Evolutionary conservation across 1,140 invertebrate species (phyloP).

Genomic region (Rhopalosiphum padi): DNA sequence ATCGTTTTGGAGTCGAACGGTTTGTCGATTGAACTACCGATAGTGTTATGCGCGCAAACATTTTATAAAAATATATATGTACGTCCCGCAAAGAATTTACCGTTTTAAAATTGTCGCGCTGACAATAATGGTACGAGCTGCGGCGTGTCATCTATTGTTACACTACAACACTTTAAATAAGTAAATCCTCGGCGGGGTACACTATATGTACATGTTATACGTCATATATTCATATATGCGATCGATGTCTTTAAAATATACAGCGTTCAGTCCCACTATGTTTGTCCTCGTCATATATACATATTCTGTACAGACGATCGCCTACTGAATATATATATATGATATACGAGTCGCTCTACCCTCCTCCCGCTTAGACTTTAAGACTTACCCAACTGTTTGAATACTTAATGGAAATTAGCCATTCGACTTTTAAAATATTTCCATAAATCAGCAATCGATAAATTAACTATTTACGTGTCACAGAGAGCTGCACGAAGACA

Average conservation of each 20-base stretch:
- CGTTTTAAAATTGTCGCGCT: not conserved
- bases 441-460: not conserved
- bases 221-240: not conserved
- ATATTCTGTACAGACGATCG: not conserved
- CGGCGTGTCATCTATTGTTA: not conserved
- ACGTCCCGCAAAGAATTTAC: constrained; percentile 10
- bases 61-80: not conserved
- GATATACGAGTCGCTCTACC: not conserved
- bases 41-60: not conserved
- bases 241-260: constrained; percentile 18
- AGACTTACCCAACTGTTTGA: not conserved
- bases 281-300: not conserved
- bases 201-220: not conserved
- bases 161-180: not conserved
- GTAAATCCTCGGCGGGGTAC: not conserved
- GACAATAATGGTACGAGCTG: not conserved
- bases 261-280: not conserved
- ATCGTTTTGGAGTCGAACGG: constrained; percentile 86
- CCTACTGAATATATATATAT: not conserved
- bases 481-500: not conserved
- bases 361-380: not conserved
- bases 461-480: not conserved
- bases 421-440: not conserved
- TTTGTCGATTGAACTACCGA: constrained; percentile 61
- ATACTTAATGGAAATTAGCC: not conserved